Percentiles rank a stretch among this genome's conserved stretches.
Evolutionary conservation across 1,140 invertebrate genomes (phyloP).

Genomic region (Hestina assimilis): DNA sequence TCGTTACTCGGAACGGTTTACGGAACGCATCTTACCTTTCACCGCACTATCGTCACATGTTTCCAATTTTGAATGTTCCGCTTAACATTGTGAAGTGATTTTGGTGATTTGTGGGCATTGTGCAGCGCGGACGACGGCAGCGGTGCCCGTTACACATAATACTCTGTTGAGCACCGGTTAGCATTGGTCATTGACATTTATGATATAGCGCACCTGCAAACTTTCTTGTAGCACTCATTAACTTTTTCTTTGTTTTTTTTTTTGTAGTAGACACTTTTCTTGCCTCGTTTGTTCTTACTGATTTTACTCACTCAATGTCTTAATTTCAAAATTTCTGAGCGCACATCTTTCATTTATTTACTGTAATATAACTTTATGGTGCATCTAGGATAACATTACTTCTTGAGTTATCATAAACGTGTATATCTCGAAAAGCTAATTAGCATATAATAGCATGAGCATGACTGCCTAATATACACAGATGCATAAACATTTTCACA

Average conservation of each 20-base stretch:
- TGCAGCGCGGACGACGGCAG: conserved; percentile 35
- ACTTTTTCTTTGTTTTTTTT: conserved; percentile 15
- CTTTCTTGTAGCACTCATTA: conserved; percentile 6
- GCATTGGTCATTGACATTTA: conserved; percentile 44
- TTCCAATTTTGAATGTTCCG: conserved; percentile 53
- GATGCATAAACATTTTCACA: conserved; percentile 30
- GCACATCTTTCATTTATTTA: too few species aligned
- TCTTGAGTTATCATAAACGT: conserved; percentile 15
- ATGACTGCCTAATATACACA: conserved; percentile 39
- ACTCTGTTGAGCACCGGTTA: conserved; percentile 51
- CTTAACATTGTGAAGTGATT: conserved; percentile 69
- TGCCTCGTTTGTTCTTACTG: not conserved
- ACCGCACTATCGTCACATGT: conserved; percentile 67
- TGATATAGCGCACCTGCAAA: conserved; percentile 23
- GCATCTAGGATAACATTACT: not conserved
- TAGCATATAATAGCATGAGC: conserved; percentile 59
- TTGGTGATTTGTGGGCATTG: conserved; percentile 68
- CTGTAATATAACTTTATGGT: not conserved
- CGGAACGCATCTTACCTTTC: conserved; percentile 70
- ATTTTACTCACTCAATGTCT: not conserved
- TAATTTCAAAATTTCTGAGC: too few species aligned
- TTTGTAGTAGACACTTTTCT: not conserved
- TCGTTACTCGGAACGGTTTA: conserved; percentile 62
- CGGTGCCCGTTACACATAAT: conserved; percentile 31
- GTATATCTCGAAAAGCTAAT: conserved; percentile 51